Percentiles rank a stretch among this genome's conserved stretches.
These are phyloP conservation scores for Danaus plexippus DNA, from an alignment of 1,140 invertebrate species.

Conservation along the genomic window DNA sequence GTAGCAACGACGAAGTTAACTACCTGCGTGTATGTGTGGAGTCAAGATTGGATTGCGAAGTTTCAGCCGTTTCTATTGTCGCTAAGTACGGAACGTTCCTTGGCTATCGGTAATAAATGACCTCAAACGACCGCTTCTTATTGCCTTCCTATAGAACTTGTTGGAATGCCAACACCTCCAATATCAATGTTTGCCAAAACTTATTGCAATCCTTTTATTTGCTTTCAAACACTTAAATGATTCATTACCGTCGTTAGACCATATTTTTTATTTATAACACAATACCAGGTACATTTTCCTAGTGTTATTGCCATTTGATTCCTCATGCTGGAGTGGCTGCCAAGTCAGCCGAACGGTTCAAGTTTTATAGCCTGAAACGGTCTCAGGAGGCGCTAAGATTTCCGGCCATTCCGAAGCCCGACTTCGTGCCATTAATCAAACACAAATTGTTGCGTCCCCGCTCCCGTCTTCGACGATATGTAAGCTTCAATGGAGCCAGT, in stretches of 20 bases:
- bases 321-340: conserved; percentile 5
- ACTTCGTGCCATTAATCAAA: conserved; percentile 50
- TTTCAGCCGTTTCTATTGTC: conserved; percentile 25
- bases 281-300: background rate
- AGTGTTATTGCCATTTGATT: background rate
- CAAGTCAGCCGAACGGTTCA: conserved; percentile 17
- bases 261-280: background rate
- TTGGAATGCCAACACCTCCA: conserved; percentile 16
- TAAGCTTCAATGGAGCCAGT: conserved; percentile 53
- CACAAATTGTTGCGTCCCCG: conserved; percentile 42
- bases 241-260: background rate
- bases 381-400: conserved; percentile 44
- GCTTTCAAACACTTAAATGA: conserved; percentile 5
- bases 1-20: conserved; percentile 19
- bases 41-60: conserved; percentile 24
- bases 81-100: conserved; percentile 25
- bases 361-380: conserved; percentile 44
- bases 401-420: conserved; percentile 20
- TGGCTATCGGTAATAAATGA: conserved; percentile 27
- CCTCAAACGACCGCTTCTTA: conserved; percentile 19
- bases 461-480: conserved; percentile 29
- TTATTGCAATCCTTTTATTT: conserved; percentile 5
- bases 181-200: conserved; percentile 3
- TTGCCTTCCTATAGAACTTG: conserved; percentile 9
- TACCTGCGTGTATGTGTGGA: conserved; percentile 17